phyloP scores from a whole-genome alignment of 1,140 invertebrate genomes.

The Andricus grossulariae region DNA sequence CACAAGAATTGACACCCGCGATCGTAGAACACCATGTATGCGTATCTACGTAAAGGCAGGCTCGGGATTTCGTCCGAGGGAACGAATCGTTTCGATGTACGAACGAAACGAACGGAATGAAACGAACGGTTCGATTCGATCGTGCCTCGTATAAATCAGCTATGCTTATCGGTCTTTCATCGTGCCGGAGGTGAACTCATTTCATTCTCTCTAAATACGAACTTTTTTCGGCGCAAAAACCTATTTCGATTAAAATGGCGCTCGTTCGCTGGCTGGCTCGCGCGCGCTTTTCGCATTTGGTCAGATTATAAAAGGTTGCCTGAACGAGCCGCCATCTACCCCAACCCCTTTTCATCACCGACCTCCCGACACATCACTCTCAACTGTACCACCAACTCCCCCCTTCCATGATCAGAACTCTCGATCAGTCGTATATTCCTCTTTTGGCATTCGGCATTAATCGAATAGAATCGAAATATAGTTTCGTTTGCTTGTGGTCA shows the following conservation, averaged over 20 bases:
- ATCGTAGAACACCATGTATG: constrained; percentile 20
- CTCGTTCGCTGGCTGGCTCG: constrained; percentile 42
- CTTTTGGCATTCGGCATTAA: no score
- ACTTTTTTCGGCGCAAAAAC: constrained; percentile 74
- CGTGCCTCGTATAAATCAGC: constrained; percentile 67
- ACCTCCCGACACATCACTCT: background rate
- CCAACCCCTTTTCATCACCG: constrained; percentile 45
- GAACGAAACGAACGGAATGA: constrained; percentile 50
- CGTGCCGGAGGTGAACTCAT: constrained; percentile 74
- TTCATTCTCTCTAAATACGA: constrained; percentile 75
- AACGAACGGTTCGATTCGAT: constrained; percentile 67
- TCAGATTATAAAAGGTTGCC: constrained; percentile 56
- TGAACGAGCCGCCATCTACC: constrained; percentile 38
- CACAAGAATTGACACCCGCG: constrained; percentile 24
- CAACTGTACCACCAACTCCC: background rate
- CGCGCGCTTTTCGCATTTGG: constrained; percentile 57
- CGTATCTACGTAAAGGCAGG: constrained; percentile 7
- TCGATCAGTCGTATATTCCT: background rate
- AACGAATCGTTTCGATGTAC: constrained; percentile 61
- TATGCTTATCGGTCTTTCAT: constrained; percentile 76
- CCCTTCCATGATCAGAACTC: background rate
- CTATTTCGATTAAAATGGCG: constrained; percentile 75
- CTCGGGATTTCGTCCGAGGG: constrained; percentile 17
- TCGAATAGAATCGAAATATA: no score
- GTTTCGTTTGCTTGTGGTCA: no score